phyloP scores from a whole-genome alignment of 2,888 invertebrate genomes.

The Cylloceria caligata region DNA sequence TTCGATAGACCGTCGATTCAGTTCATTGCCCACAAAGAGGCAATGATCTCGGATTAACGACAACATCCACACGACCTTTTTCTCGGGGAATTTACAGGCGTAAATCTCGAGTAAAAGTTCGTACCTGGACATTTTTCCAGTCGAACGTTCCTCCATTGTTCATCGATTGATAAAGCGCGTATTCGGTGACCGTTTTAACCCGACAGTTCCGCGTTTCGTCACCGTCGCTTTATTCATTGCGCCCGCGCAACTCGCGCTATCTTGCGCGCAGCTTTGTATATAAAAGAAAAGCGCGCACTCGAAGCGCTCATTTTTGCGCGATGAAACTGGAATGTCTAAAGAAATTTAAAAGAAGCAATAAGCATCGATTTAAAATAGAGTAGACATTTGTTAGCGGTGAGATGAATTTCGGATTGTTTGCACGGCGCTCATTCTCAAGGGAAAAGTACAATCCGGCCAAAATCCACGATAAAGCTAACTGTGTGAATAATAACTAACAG shows the following conservation, averaged over 20 bases:
- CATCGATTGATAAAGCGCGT: slow-evolving; percentile 53
- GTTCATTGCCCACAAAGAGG: not conserved
- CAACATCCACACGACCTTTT: slow-evolving; percentile 24
- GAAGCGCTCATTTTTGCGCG: slow-evolving; percentile 19
- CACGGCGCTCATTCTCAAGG: slow-evolving; percentile 17
- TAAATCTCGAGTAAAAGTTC: slow-evolving; percentile 12
- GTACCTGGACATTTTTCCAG: not conserved
- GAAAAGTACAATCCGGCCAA: slow-evolving; percentile 50
- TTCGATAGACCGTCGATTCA: slow-evolving; percentile 42
- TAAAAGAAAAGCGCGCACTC: slow-evolving; percentile 8
- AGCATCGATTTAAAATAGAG: slow-evolving; percentile 16
- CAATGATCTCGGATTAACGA: slow-evolving; percentile 15
- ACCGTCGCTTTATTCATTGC: slow-evolving; percentile 64
- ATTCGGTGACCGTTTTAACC: slow-evolving; percentile 42
- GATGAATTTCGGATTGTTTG: not conserved
- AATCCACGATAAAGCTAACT: slow-evolving; percentile 64
- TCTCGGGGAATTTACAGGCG: not conserved
- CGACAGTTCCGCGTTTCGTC: slow-evolving; percentile 37
- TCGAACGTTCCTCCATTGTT: slow-evolving; percentile 5
- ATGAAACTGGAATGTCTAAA: slow-evolving; percentile 32
- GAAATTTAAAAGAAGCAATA: slow-evolving; percentile 28
- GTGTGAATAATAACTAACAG: slow-evolving; percentile 65
- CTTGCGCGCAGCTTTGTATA: not conserved
- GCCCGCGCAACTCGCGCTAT: slow-evolving; percentile 69
- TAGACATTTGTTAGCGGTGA: slow-evolving; percentile 11